Percentiles rank a stretch among this genome's conserved stretches.
phyloP scores from a whole-genome alignment of 2,113 vertebrate genomes.

The Copsychus sechellarum region DNA sequence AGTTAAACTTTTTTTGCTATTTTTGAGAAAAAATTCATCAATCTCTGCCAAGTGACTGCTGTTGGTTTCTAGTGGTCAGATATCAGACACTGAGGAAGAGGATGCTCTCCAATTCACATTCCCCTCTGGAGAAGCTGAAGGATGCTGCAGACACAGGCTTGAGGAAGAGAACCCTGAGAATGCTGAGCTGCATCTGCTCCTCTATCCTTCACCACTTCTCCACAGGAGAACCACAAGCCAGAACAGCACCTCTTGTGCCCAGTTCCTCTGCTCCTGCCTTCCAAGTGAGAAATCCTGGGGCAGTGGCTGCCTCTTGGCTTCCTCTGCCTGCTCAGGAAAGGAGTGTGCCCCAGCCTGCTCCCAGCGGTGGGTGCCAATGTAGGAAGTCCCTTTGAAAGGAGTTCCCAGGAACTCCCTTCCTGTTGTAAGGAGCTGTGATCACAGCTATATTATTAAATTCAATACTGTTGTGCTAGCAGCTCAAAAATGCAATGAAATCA shows the following conservation, averaged over 20 bases:
- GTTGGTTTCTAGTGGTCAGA: background rate
- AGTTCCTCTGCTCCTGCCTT: background rate
- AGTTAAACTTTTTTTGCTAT: background rate
- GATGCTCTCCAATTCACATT: background rate
- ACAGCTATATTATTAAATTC: background rate
- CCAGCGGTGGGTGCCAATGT: accelerated
- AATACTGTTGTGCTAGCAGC: background rate
- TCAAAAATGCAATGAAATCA: conserved; percentile 30
- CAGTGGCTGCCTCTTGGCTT: background rate
- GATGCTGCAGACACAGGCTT: accelerated
- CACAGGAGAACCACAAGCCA: background rate
- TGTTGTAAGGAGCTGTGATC: background rate
- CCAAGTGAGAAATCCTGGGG: background rate
- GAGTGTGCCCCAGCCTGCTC: accelerated
- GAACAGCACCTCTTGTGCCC: background rate
- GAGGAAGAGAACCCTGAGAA: background rate
- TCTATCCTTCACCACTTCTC: background rate
- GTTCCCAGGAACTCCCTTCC: conserved; percentile 61
- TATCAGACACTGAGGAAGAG: background rate
- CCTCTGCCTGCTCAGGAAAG: background rate
- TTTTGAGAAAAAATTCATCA: background rate
- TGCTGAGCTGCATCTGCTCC: background rate
- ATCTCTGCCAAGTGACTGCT: background rate
- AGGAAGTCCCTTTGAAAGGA: conserved; percentile 43
- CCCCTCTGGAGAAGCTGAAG: background rate